Percentiles rank a stretch among this genome's conserved stretches.
Evolutionary conservation across 2,797 vertebrate genomes (phyloP).

Genomic region (Molossus molossus): DNA sequence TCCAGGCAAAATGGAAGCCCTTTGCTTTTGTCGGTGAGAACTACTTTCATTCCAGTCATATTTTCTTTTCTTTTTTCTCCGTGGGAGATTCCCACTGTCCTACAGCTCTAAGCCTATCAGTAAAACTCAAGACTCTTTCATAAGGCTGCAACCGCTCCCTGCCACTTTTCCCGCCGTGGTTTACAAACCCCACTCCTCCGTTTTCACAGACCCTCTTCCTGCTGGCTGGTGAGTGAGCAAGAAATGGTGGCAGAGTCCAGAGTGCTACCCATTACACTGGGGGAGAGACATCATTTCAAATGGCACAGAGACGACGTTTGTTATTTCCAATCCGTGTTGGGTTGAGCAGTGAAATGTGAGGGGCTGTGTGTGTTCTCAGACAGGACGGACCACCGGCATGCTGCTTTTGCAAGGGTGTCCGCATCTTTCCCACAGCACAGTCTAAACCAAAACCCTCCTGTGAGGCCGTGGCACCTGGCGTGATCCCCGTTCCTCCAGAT

Average conservation of each 20-base stretch:
- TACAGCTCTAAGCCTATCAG: not conserved
- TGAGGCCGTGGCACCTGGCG: slow-evolving; percentile 55
- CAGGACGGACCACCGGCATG: not conserved
- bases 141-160: slow-evolving; percentile 51
- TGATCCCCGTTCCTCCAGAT: slow-evolving; percentile 24
- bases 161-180: not conserved
- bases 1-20: slow-evolving; percentile 25
- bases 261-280: no score
- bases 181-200: not conserved
- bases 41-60: slow-evolving; percentile 38
- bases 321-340: slow-evolving; percentile 39
- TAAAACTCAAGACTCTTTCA: slow-evolving; percentile 39
- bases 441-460: slow-evolving; percentile 52
- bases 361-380: not conserved
- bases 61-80: slow-evolving; percentile 52
- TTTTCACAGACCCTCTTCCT: not conserved
- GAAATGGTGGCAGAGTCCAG: slow-evolving; percentile 11
- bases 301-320: slow-evolving; percentile 6
- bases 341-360: slow-evolving; percentile 57
- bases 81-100: slow-evolving; percentile 49
- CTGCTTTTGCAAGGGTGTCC: slow-evolving; percentile 49
- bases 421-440: slow-evolving; percentile 31
- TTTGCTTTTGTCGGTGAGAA: slow-evolving; percentile 59
- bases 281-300: slow-evolving; percentile 50
- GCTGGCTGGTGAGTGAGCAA: slow-evolving; percentile 18